These are phyloP conservation scores for Yponomeuta cagnagella DNA, from an alignment of 2,888 invertebrate genomes.

Conservation along the genomic window DNA sequence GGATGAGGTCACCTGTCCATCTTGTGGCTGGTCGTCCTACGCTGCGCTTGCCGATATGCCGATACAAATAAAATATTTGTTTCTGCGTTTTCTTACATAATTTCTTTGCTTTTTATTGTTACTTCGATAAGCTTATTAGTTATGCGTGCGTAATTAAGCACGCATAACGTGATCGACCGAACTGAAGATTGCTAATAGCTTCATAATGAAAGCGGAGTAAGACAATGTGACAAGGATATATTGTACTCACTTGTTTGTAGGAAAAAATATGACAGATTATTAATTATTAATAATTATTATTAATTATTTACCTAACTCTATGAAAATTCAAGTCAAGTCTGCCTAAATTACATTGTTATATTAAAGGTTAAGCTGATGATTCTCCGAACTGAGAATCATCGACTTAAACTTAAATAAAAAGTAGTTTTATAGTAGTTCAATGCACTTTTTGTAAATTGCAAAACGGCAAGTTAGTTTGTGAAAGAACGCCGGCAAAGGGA, in stretches of 20 bases:
- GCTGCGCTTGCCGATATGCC: too few species aligned
- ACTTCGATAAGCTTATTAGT: not conserved
- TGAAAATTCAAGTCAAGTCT: too few species aligned
- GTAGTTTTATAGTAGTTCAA: not conserved
- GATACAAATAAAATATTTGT: too few species aligned
- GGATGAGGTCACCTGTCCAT: too few species aligned
- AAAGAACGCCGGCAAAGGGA: conserved; percentile 2
- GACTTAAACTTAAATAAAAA: too few species aligned
- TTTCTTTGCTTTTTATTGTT: not conserved
- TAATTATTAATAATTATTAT: not conserved
- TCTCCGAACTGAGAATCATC: too few species aligned
- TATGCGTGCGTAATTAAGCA: not conserved
- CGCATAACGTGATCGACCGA: not conserved
- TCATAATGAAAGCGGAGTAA: not conserved
- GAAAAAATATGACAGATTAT: not conserved
- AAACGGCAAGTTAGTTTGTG: not conserved
- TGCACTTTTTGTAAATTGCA: not conserved
- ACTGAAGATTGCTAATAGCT: not conserved
- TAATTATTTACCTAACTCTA: not conserved
- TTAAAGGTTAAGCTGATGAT: too few species aligned
- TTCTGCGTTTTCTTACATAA: not conserved
- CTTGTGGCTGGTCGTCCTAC: too few species aligned
- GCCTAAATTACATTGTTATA: too few species aligned
- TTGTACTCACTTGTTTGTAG: not conserved
- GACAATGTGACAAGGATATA: not conserved